Conservation (phyloP, 1,140 invertebrate species). For the Chymomyza costata region DNA sequence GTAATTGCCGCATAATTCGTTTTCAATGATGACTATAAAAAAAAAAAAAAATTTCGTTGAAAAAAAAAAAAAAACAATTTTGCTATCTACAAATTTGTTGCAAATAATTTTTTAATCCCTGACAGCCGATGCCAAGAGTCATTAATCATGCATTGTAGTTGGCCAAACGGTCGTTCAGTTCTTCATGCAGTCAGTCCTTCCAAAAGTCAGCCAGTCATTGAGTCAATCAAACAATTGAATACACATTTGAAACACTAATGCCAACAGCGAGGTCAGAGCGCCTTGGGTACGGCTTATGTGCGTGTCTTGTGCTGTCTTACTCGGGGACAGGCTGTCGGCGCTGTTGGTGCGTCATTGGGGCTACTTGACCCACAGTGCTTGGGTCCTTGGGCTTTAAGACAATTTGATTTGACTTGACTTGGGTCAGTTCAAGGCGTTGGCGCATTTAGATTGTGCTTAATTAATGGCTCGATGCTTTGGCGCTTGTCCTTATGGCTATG, state of each 20-base stretch:
- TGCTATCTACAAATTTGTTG: constrained; percentile 25
- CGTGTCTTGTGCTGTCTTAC: too few relatives aligned
- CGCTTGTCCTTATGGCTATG: too few relatives aligned
- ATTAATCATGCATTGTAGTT: constrained; percentile 66
- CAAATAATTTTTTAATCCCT: constrained; percentile 68
- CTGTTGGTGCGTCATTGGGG: too few relatives aligned
- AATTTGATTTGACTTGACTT: constrained; percentile 52
- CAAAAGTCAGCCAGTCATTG: constrained; percentile 37
- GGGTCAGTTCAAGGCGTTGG: constrained; percentile 23
- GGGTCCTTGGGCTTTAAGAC: constrained; percentile 16
- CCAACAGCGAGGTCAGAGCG: too few relatives aligned
- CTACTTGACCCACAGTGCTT: neutral
- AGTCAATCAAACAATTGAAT: constrained; percentile 69
- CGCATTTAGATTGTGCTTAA: constrained; percentile 29
- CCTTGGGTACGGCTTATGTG: too few relatives aligned
- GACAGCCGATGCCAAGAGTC: constrained; percentile 38
- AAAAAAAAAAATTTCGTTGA: too few relatives aligned
- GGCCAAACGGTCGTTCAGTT: neutral
- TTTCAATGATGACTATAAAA: constrained; percentile 13
- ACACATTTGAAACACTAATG: constrained; percentile 67
- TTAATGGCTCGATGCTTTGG: too few relatives aligned
- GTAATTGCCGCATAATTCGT: constrained; percentile 62
- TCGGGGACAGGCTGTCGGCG: too few relatives aligned
- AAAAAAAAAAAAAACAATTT: too few relatives aligned
- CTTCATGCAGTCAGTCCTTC: constrained; percentile 5